Evolutionary conservation across 2,888 invertebrate genomes (phyloP).

Genomic region (Clanis bilineata): DNA sequence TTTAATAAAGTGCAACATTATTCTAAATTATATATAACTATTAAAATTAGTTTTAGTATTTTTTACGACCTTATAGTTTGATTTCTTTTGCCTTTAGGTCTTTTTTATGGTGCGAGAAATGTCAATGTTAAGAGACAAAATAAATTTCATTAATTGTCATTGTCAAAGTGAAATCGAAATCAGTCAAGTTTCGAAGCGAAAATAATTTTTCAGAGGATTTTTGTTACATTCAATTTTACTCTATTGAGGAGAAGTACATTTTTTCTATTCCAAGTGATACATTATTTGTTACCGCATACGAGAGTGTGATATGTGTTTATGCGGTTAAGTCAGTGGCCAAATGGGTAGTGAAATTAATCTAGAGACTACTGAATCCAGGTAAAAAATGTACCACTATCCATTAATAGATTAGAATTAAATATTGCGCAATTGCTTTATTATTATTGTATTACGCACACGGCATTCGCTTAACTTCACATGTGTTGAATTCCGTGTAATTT

Average conservation of each 20-base stretch:
- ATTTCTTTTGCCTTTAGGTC: neutral
- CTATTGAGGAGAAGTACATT: conserved; percentile 8
- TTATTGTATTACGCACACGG: conserved; percentile 18
- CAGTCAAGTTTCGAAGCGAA: neutral
- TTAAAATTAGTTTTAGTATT: too few relatives aligned
- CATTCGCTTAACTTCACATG: conserved; percentile 23
- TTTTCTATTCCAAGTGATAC: neutral
- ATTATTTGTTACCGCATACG: conserved; percentile 19
- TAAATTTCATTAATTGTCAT: neutral
- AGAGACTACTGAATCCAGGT: conserved; percentile 65
- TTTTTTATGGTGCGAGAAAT: neutral
- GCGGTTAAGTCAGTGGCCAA: conserved; percentile 68
- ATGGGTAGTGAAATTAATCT: conserved; percentile 74
- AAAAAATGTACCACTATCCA: conserved; percentile 16
- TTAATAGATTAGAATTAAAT: conserved; percentile 29
- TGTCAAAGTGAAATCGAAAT: neutral
- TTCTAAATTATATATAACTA: too few relatives aligned
- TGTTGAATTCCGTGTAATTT: conserved; percentile 32
- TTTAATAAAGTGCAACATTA: too few relatives aligned
- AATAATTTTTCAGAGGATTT: neutral
- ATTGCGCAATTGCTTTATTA: conserved; percentile 57
- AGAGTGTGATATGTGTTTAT: conserved; percentile 57
- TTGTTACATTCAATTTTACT: conserved; percentile 10
- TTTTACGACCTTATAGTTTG: neutral
- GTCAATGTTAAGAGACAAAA: neutral